Evolutionary conservation across 2,888 invertebrate genomes (phyloP).

Genomic region (Cryptocephalus primarius): DNA sequence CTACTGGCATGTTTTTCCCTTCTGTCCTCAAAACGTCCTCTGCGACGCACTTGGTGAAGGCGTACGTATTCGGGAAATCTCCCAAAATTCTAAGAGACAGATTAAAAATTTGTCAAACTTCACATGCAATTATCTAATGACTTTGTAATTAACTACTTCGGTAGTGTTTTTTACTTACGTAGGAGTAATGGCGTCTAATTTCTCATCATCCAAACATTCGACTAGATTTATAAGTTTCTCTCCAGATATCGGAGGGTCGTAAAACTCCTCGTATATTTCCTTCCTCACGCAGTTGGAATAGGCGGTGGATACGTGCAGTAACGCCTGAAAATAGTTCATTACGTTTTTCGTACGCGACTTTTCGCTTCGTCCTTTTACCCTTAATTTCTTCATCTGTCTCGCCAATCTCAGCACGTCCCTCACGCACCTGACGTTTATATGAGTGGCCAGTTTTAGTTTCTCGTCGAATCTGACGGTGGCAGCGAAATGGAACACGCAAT

Average conservation of each 20-base stretch:
- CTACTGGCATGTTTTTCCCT: slow-evolving; percentile 59
- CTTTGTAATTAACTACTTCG: neutral
- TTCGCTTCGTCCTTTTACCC: slow-evolving; percentile 46
- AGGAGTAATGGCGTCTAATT: slow-evolving; percentile 24
- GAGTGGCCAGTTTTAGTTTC: slow-evolving; percentile 50
- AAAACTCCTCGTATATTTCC: slow-evolving; percentile 45
- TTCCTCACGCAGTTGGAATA: slow-evolving; percentile 49
- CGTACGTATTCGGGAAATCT: slow-evolving; percentile 61
- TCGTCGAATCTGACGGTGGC: slow-evolving; percentile 71
- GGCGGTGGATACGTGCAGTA: slow-evolving; percentile 54
- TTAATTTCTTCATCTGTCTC: slow-evolving; percentile 51
- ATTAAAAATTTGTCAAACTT: slow-evolving; percentile 2
- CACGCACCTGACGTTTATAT: slow-evolving; percentile 59
- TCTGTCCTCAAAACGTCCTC: slow-evolving; percentile 62
- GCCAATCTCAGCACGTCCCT: slow-evolving; percentile 52
- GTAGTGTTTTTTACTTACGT: slow-evolving; percentile 20
- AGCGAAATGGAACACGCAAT: slow-evolving; percentile 62
- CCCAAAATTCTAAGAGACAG: slow-evolving; percentile 18
- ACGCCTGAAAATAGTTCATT: slow-evolving; percentile 26
- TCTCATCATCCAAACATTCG: slow-evolving; percentile 36
- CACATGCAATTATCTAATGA: neutral
- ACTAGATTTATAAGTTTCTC: slow-evolving; percentile 35
- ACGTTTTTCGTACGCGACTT: too few species aligned
- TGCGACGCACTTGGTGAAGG: slow-evolving; percentile 79
- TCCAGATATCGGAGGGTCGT: slow-evolving; percentile 35